Conservation (phyloP, 2,888 invertebrate species). For the Notocelia uddmanniana region DNA sequence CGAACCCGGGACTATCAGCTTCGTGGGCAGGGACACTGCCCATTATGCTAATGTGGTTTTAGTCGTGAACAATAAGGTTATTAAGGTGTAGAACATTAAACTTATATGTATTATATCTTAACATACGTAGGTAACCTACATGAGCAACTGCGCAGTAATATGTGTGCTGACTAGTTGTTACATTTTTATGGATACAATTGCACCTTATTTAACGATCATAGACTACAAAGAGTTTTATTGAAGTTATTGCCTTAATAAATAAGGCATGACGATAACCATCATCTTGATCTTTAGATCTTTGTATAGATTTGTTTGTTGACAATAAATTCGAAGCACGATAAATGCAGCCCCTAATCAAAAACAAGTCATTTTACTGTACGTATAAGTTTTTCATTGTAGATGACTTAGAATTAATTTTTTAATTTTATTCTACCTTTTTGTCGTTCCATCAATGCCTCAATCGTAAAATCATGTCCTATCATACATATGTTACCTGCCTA, state of each 20-base stretch:
- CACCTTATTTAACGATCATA: conserved; percentile 31
- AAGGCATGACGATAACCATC: not conserved
- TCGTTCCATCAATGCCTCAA: too few relatives aligned
- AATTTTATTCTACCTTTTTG: too few relatives aligned
- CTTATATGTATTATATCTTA: not conserved
- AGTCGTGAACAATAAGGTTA: too few relatives aligned
- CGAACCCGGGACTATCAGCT: too few relatives aligned
- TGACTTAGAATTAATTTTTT: too few relatives aligned
- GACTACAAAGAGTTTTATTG: conserved; percentile 39
- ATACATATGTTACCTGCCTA: too few relatives aligned
- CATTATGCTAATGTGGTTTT: too few relatives aligned
- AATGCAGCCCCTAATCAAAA: not conserved
- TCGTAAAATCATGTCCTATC: too few relatives aligned
- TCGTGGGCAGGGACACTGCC: too few relatives aligned
- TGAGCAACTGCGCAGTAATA: not conserved
- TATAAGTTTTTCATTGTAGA: too few relatives aligned
- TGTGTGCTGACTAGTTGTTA: not conserved
- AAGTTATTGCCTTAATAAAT: conserved; percentile 31
- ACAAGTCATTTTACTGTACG: too few relatives aligned
- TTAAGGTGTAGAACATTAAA: too few relatives aligned
- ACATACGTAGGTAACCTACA: not conserved
- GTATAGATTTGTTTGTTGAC: not conserved
- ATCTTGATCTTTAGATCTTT: not conserved
- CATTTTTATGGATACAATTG: conserved; percentile 26
- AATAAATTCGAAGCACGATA: not conserved